Evolutionary conservation across 2,797 vertebrate species (phyloP).

Genomic region (Pseudotriccus pelzelni): DNA sequence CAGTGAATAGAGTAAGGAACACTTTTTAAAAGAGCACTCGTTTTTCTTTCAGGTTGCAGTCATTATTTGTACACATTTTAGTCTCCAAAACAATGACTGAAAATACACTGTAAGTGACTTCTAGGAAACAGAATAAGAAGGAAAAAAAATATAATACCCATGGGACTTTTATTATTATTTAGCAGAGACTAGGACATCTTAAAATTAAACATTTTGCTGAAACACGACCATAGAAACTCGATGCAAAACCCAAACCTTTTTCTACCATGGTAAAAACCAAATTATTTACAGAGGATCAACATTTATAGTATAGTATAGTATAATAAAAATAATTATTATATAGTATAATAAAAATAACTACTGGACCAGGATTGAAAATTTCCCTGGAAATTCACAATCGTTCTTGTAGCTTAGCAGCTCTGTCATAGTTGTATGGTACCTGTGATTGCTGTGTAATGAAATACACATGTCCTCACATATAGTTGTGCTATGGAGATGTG

Average conservation of each 20-base stretch:
- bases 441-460: background rate
- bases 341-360: background rate
- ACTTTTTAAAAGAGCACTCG: background rate
- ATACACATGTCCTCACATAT: background rate
- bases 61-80: background rate
- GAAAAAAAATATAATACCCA: background rate
- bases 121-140: background rate
- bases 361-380: background rate
- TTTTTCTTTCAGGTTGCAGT: background rate
- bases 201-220: background rate
- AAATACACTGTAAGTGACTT: background rate
- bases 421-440: background rate
- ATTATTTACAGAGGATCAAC: background rate
- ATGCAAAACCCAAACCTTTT: background rate
- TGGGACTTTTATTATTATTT: background rate
- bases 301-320: background rate
- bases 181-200: background rate
- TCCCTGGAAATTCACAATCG: background rate
- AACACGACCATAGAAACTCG: background rate
- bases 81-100: background rate
- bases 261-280: background rate
- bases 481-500: fast-evolving
- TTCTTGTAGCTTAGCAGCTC: background rate
- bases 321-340: too few relatives aligned
- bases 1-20: background rate